Base-by-base conservation (phyloP, 2,797 vertebrate genomes). In the Cuniculus paca region DNA sequence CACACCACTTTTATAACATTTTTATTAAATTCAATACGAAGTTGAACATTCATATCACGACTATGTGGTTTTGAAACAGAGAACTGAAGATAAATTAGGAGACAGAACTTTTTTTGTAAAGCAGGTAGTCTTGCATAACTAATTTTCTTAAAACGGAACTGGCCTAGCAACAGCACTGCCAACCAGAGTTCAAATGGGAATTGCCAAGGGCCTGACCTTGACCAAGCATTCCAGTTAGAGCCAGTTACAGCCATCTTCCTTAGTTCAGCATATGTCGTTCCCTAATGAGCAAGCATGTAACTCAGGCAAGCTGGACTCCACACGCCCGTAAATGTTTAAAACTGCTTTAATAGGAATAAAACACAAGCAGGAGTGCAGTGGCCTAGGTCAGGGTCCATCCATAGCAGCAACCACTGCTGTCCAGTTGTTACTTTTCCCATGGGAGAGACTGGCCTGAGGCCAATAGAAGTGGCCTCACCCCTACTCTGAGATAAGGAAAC, bases 81-180 rank as follows among this genome's bases (percentile, higher is more conserved):
- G 97, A 98, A 97, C 97, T 95, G 96, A 95, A 96, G 95, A 98
- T 97, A 97, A 98, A 98, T 97, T 96, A 95, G 96, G 96, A 97
- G 87, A 97, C 70, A 96, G 75, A 83, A 50, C 45, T 84, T 45
- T 61, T 72, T 85, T 79, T 12, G 92, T 96, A 95, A 97, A 97
- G 97, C 96, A 98, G 96, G 88, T 96, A 97, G 90, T 98, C 98
- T 98, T 63, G 97, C 98, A 95, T 90, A 97, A 98, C 97, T 97
- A 97, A 97, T 98, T 98, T 97, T 97, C 97, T 97, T 97, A 93
- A 97, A 97, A 97, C 88, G 95, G 82, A 98, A 97, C 96, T 90
- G 70, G 97, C 98, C 97, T 97, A 97, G 97, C 98, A 98, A 98
- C 97, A 98, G 96, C 88, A 72, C 36, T 13, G 89, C 97, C 98